These are phyloP conservation scores for Camponotus floridanus DNA, from an alignment of 1,140 invertebrate genomes.

Conservation along the genomic window DNA sequence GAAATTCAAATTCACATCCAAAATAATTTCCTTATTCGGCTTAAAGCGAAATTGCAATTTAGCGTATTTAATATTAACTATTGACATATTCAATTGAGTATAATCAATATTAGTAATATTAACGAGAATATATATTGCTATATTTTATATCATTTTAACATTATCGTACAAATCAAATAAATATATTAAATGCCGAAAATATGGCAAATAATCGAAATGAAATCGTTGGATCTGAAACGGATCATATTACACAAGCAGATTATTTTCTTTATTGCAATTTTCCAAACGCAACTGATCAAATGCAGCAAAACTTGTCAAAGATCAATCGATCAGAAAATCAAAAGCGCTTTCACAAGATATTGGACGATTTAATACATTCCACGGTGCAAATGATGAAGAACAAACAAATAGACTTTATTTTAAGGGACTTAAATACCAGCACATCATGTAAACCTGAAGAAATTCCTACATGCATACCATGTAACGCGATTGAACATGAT, in stretches of 20 bases:
- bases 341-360: neutral
- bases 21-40: constrained; percentile 21
- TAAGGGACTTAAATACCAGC: neutral
- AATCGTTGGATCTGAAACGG: neutral
- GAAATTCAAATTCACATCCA: neutral
- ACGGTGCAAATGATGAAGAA: neutral
- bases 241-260: neutral
- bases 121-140: neutral
- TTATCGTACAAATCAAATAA: constrained; percentile 1
- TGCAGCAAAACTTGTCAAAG: neutral
- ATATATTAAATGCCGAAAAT: neutral
- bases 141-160: neutral
- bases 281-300: neutral
- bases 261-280: neutral
- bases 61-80: constrained; percentile 15
- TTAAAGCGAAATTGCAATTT: constrained; percentile 28
- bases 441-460: neutral
- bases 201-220: constrained; percentile 5
- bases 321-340: neutral
- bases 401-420: neutral
- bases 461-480: neutral
- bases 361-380: neutral
- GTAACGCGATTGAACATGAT: neutral
- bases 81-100: constrained; percentile 28
- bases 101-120: constrained; percentile 23